phyloP scores from a whole-genome alignment of 64 coral and sea anemone genomes.

The Pocillopora damicornis region DNA sequence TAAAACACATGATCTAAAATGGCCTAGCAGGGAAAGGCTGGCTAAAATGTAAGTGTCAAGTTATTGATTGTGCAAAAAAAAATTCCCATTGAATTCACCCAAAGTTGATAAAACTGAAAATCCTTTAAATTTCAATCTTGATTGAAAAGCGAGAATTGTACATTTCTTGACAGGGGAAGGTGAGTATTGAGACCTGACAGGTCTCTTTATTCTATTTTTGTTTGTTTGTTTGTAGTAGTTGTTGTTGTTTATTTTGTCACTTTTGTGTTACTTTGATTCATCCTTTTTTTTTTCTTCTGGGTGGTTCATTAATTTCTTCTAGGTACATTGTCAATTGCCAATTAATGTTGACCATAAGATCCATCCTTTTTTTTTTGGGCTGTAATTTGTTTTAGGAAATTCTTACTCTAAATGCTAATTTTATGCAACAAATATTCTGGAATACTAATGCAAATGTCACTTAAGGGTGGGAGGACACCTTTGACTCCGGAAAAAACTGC shows the following conservation, averaged over 20 bases:
- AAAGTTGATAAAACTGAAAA: slow-evolving; percentile 31
- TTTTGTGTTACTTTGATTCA: too few relatives aligned
- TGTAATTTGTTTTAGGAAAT: too few relatives aligned
- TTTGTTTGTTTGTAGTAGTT: not conserved
- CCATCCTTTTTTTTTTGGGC: too few relatives aligned
- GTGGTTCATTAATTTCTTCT: too few relatives aligned
- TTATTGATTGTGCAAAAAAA: slow-evolving; percentile 11
- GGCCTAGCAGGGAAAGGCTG: not conserved
- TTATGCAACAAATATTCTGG: too few relatives aligned
- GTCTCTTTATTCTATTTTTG: not conserved
- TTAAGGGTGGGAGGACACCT: too few relatives aligned
- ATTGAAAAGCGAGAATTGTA: not conserved
- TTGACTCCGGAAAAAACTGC: too few relatives aligned
- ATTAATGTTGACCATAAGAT: too few relatives aligned
- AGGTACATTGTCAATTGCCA: too few relatives aligned
- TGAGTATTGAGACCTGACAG: not conserved
- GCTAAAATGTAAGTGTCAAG: slow-evolving; percentile 8
- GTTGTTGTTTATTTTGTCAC: not conserved
- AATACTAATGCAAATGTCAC: too few relatives aligned
- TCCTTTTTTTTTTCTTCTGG: too few relatives aligned
- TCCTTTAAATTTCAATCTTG: not conserved
- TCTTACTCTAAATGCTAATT: too few relatives aligned
- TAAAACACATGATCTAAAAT: slow-evolving; percentile 10
- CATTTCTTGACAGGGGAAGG: not conserved
- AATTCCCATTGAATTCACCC: slow-evolving; percentile 6